Percentiles rank a stretch among this genome's conserved stretches.
Evolutionary conservation across 2,797 vertebrate genomes (phyloP).

Genomic region (Thripadectes ignobilis): DNA sequence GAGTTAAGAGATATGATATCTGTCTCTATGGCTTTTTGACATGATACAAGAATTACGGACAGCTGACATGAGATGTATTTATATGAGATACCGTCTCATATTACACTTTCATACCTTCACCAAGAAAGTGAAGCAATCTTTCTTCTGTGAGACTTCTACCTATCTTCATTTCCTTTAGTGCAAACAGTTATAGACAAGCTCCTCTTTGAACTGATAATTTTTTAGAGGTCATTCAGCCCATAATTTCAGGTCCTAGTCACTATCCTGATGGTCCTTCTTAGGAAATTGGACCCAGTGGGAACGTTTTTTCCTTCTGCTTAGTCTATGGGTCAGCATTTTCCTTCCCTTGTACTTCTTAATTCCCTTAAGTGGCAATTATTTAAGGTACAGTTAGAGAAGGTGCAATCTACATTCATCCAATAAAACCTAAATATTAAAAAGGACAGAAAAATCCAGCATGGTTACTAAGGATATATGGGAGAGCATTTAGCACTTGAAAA

Average conservation of each 20-base stretch:
- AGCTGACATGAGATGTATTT: background rate
- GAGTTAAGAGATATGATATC: background rate
- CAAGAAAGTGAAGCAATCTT: constrained; percentile 53
- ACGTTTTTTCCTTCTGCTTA: constrained; percentile 75
- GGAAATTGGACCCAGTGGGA: constrained; percentile 79
- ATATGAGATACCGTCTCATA: constrained; percentile 32
- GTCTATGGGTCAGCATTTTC: constrained; percentile 80
- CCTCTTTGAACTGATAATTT: constrained; percentile 68
- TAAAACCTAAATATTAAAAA: constrained; percentile 81
- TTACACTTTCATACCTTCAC: background rate
- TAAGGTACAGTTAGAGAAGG: constrained; percentile 78
- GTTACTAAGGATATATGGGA: constrained; percentile 76
- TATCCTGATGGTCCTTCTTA: constrained; percentile 75
- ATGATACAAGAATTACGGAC: constrained; percentile 35
- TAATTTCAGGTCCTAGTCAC: constrained; percentile 73
- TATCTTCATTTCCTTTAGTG: constrained; percentile 58
- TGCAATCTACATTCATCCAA: constrained; percentile 77
- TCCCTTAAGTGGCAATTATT: constrained; percentile 81
- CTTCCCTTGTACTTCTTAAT: constrained; percentile 79
- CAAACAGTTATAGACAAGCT: constrained; percentile 70
- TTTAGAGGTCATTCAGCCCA: constrained; percentile 75
- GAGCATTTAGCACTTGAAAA: constrained; percentile 71
- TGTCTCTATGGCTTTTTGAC: background rate
- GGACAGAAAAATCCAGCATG: constrained; percentile 75
- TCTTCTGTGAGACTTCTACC: constrained; percentile 15